These are phyloP conservation scores for Paramormyrops kingsleyae DNA, from an alignment of 2,113 vertebrate genomes.

Conservation along the genomic window DNA sequence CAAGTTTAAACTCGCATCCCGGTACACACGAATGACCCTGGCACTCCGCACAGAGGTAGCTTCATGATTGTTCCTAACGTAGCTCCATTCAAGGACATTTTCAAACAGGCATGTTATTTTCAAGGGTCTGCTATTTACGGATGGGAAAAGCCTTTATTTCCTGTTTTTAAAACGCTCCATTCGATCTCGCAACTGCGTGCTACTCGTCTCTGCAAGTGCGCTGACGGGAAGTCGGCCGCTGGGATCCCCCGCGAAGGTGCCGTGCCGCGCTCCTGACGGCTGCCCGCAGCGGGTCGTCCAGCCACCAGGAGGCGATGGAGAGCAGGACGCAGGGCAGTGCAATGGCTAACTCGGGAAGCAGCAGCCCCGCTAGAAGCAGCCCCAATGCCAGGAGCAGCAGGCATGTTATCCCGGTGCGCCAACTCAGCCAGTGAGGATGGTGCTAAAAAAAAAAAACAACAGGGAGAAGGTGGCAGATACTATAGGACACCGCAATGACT, in stretches of 20 bases:
- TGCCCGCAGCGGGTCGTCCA: not conserved
- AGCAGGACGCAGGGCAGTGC: constrained; percentile 37
- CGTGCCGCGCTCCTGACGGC: not conserved
- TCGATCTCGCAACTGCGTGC: not conserved
- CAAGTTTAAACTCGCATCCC: not conserved
- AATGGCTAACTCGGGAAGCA: constrained; percentile 30
- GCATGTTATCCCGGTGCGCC: constrained; percentile 17
- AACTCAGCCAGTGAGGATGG: not conserved
- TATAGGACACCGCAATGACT: not conserved
- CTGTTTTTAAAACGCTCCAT: not conserved
- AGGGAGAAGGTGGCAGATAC: not conserved
- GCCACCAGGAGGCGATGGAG: constrained; percentile 23
- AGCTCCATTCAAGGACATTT: not conserved
- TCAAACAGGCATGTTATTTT: not conserved
- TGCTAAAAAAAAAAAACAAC: not conserved
- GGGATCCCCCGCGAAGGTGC: not conserved
- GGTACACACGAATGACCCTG: not conserved
- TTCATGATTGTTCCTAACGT: not conserved
- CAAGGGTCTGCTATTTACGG: not conserved
- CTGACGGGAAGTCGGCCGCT: not conserved
- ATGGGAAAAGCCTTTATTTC: not conserved
- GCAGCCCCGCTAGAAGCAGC: constrained; percentile 18
- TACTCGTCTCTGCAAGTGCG: not conserved
- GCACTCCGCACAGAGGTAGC: not conserved
- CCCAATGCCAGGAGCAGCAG: constrained; percentile 22